Evolutionary conservation across 2,888 invertebrate species (phyloP), one percentile per base, ranked within the genome.

Genomic region (Cataglyphis albicans): DNA sequence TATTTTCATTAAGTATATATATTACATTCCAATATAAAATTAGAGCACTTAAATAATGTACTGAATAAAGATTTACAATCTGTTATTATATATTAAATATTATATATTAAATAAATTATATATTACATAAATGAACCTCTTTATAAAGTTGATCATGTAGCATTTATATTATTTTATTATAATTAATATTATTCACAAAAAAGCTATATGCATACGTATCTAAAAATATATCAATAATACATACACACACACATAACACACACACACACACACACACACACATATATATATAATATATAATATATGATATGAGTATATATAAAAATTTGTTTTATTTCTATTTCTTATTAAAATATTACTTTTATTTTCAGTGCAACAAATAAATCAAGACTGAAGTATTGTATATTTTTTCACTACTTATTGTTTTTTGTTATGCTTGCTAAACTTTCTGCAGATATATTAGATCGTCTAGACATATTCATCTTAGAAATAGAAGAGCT

Each of bases 361-460:
- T 91, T 92, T 92, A 25, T 91, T 97, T 97, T 93, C 97, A 99
- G 99, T 96, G 98, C 98, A 93, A 96, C 98, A 94, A 99, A 98
- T 96, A 99, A 99, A 96, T 98, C 98, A 89, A 97, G 99, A 93
- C 96, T 99, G 95, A 98, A 98, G 95, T 98, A 98, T 95, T 98
- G 98, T 95, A 98, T 99, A 95, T 98, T 98, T 95, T 97, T 98
- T 95, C 99, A 99, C 95, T 97, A 98, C 93, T 95, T 98, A 86
- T 95, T 99, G 91, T 98, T 98, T 95, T 96, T 98, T 94, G 96
- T 97, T 90, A 98, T 99, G 98, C 95, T 98, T 94, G 97, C 98
- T 73, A 99, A 99, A 95, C 96, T 99, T 88, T 97, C 98, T 10
- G 98, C 98, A 25, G 98, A 98, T 94, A 97, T 99, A 92, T 96